A percentile compares a stretch with the other conserved stretches of the same genome.
Conservation (phyloP, 2,888 invertebrate genomes). For the Ennomos erosarius region DNA sequence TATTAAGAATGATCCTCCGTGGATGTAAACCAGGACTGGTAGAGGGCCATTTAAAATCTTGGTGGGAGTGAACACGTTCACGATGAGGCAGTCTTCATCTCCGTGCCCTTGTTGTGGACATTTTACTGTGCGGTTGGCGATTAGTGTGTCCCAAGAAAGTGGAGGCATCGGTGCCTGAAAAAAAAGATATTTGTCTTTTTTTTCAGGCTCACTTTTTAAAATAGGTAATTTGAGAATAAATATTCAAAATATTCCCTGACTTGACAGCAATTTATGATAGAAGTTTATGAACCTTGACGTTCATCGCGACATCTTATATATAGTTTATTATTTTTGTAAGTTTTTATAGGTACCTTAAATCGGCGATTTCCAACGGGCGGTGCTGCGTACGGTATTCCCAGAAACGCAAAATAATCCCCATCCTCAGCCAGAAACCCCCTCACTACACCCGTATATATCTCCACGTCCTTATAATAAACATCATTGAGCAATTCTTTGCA, state of each 20-base stretch:
- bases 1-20: conserved; percentile 52
- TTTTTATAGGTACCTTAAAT: conserved; percentile 53
- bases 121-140: conserved; percentile 45
- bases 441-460: conserved; percentile 41
- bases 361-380: conserved; percentile 44
- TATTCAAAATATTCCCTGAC: no score
- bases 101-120: conserved; percentile 53
- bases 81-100: conserved; percentile 53
- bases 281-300: no score
- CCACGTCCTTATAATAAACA: conserved; percentile 28
- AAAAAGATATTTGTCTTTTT: no score
- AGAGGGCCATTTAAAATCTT: conserved; percentile 25
- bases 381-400: conserved; percentile 55
- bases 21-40: conserved; percentile 55
- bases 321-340: neutral
- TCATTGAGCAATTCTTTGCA: neutral
- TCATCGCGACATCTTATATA: no score
- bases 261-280: no score
- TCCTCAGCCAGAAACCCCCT: conserved; percentile 44
- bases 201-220: no score
- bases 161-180: conserved; percentile 47
- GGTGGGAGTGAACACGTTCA: conserved; percentile 53
- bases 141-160: conserved; percentile 44
- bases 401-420: conserved; percentile 48
- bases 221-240: no score